Base-by-base conservation (phyloP, 2,888 invertebrate genomes). In the Hypsopygia costalis region DNA sequence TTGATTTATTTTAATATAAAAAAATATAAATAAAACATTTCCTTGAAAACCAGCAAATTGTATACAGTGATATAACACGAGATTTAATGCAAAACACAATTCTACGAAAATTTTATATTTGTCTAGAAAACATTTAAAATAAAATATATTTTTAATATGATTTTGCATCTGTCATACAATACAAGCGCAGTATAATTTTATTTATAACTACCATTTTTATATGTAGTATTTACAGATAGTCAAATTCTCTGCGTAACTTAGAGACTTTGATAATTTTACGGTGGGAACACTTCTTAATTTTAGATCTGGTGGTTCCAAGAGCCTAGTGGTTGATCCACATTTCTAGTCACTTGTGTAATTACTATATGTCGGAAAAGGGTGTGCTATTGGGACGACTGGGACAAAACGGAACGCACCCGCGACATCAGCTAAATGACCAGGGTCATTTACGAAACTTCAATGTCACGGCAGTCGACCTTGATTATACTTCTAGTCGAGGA, bases 241-340 rank as follows among this genome's bases (percentile, higher is more conserved):
- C 16, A 70, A 58, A 61, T 63, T 62, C 68, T 68, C 67, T 57
- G 67, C 72, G 63, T 74, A 74, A 63, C 60, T 65, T 70, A 81
- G 69, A 81, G 69, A 81, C 79, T 81, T 81, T 79, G 71, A 76
- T 80, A 72, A 65, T 73, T 70, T 81, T 50, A 80, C 87, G 87
- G 87, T 87, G 87, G 87, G 87, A 85, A 83, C 67, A 80, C 75
- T 81, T 77, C 64, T 64, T 68, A 69, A 64, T 68, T 79, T 70
- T 77, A 72, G 73, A 59, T 79, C 75, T 73, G 85, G 85, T 86
- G 83, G 86, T 77, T 73, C 59, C 59, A 62, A 82, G 70, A 78
- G 72, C 71, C 69, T 68, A 70, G 55, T 58, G 51, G 55, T 63
- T 62, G 62, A 58, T 55, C 58, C 62, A 31, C 21, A 22, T 10